Base-by-base conservation (phyloP, 2,113 vertebrate species). In the Caracal caracal region DNA sequence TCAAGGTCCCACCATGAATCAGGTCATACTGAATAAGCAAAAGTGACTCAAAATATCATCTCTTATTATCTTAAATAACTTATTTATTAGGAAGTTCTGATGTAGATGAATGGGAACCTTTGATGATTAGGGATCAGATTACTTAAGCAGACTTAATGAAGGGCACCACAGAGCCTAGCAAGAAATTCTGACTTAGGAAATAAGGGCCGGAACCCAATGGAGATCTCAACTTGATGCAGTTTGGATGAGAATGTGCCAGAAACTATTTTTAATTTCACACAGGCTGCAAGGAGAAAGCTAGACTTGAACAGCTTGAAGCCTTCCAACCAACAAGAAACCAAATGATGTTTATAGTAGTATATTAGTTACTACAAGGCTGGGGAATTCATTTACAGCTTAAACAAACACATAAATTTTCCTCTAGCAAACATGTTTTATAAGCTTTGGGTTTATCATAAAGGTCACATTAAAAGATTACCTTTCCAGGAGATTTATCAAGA, bases 1-100 rank as follows among this genome's bases (percentile, higher is more conserved):
- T 63, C 68, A 90, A n/a, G 11, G 76, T 88, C 20, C 37, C 30
- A 61, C 26, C 1, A 6, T 73, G 28, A 59, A 19, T 86, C 80
- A 71, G 24, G 33, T 90, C 65, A 90, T 70, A 73, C 16, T 76
- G 49, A 63, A 56, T 88, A 90, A 96, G n/a, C 86, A 90, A 71
- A 85, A 22, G 56, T 71, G 30, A 61, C 76, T 79, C 33, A 65
- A 80, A 87, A 78, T 20, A 49, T 6, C 12, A 43, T 47, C 47
- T 35, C 35, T 66, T 61, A 81, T 6, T 79, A 37, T 93, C 47
- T 79, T 87, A 53, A 43, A 63, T 95, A 95, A 93, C 76, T 78
- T 56, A 76, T 47, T 76, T 76, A 65, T 76, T 76, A 70, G 2
- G 56, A 93, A 88, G 56, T 88, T 85, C 68, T 92, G 37, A 71